Conservation (phyloP, 1,140 invertebrate species). For the Metaphire vulgaris region DNA sequence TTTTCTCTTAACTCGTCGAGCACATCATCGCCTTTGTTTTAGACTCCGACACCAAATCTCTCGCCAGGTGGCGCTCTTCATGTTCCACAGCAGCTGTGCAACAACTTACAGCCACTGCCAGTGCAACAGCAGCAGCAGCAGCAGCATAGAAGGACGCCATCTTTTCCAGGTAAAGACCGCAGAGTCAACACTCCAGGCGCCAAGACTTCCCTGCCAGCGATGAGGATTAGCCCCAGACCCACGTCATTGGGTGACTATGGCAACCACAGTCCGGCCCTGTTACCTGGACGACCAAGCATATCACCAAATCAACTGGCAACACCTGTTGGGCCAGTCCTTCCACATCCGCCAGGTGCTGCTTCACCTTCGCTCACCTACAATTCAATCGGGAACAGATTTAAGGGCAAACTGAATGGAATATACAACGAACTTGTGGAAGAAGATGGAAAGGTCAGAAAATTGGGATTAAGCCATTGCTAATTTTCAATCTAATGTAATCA, state of each 20-base stretch:
- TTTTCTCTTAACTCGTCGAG: too few species aligned
- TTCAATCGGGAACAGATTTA: background rate
- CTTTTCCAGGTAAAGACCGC: background rate
- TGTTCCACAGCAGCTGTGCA: background rate
- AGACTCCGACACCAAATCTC: background rate
- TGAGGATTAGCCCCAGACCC: background rate
- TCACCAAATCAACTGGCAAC: background rate
- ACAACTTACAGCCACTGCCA: background rate
- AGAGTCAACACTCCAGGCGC: background rate
- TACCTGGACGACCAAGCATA: background rate
- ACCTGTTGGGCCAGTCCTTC: background rate
- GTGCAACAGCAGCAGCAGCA: background rate
- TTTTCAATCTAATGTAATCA: too few species aligned
- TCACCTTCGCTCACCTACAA: background rate
- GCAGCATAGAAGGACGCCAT: background rate
- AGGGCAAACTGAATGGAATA: background rate
- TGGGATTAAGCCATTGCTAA: too few species aligned
- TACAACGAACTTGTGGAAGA: background rate
- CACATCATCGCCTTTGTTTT: too few species aligned
- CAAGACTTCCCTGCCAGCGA: background rate
- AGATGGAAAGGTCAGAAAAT: background rate
- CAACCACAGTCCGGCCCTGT: background rate
- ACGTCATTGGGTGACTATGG: background rate
- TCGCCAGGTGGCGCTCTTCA: background rate
- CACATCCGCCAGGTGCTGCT: background rate